phyloP scores from a whole-genome alignment of 2,888 invertebrate genomes.

The Rhimphoctona megacephalus region DNA sequence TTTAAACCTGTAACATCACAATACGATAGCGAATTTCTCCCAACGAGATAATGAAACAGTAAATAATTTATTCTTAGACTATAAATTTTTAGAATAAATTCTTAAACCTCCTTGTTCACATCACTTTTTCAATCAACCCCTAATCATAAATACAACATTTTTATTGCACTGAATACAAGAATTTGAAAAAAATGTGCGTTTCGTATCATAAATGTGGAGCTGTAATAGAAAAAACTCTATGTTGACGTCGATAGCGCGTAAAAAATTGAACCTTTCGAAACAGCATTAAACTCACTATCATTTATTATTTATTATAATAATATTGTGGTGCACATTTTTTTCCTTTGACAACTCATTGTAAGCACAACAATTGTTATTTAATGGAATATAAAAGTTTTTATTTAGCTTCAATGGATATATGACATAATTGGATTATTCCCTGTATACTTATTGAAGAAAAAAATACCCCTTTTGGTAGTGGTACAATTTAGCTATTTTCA shows the following conservation, averaged over 20 bases:
- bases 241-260: no score
- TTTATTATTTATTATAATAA: background rate
- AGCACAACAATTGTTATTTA: background rate
- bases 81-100: no score
- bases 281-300: background rate
- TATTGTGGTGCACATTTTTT: background rate
- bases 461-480: background rate
- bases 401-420: no score
- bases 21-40: no score
- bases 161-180: background rate
- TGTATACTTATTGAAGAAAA: background rate
- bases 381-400: background rate
- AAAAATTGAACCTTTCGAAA: background rate
- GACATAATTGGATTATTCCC: no score
- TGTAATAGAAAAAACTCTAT: background rate
- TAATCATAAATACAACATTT: no score
- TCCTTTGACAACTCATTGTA: background rate
- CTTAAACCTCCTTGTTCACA: no score
- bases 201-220: background rate
- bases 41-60: background rate
- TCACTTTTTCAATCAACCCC: no score
- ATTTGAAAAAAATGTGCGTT: background rate
- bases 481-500: background rate
- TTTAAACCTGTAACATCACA: background rate
- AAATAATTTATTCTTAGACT: background rate